Evolutionary conservation across 2,113 vertebrate species (phyloP), one percentile per base, ranked within the genome.

Genomic region (Scalopus aquaticus): DNA sequence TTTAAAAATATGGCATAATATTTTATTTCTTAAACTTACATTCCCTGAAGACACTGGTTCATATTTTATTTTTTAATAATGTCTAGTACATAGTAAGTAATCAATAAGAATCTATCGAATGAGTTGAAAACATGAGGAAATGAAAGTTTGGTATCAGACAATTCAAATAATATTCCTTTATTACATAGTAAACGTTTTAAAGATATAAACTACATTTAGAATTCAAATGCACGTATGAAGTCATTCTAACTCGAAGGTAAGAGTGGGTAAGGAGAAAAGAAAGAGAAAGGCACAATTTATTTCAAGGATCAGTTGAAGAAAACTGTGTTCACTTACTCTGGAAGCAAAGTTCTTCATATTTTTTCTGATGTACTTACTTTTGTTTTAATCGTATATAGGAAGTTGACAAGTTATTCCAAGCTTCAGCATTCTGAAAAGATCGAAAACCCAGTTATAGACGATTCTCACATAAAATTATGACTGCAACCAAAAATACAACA

Each of bases 341-440:
- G 78, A 97, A 97, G 58, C 2, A 82, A 15, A 88, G 58, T 77
- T 69, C 79, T 96, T 91, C 79, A 89, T 32, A 95, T 80, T 26
- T 20, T n/a, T 42, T 96, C 94, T 95, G 6, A 93, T 93, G 65
- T 85, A 99, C 99, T 99, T 98, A 99, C 99, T 99, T 99, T 97
- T 99, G 98, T 64, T 98, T 98, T 92, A 99, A 98, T 97, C 99
- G 99, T 97, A 99, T 99, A 98, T 99, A 99, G 49, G 99, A 99
- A 54, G 99, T 99, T 35, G 99, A 99, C 90, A 99, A 99, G 98
- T 99, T 99, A 98, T 99, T 99, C 99, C 99, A 99, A 28, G 99
- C 99, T 96, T 99, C 99, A 77, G 99, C 99, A 90, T 99, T 99
- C 99, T 99, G 97, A 87, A 98, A 98, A 30, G 76, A 98, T 22